A percentile compares a stretch with the other conserved stretches of the same genome.
Evolutionary conservation across 2,888 invertebrate genomes (phyloP).

Genomic region (Ceratothoa steindachneri): DNA sequence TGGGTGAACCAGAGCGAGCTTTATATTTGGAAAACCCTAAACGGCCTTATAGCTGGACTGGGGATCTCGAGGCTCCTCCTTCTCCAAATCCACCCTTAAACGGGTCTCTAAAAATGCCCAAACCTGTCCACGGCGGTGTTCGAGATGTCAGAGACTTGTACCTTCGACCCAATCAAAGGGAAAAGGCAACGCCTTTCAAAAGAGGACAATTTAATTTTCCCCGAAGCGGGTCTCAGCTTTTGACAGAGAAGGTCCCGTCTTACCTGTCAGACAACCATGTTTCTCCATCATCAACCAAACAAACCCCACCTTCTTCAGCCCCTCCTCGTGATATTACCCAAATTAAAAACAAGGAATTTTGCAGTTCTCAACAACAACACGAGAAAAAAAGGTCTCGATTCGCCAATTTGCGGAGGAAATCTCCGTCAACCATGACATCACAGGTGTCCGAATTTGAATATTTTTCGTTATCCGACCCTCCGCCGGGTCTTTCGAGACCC

Average conservation of each 20-base stretch:
- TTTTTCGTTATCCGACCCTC: background rate
- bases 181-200: background rate
- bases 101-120: background rate
- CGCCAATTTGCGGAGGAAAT: background rate
- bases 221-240: background rate
- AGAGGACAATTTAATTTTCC: background rate
- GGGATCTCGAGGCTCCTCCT: background rate
- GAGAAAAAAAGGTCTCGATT: background rate
- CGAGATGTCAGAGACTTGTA: background rate
- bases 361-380: background rate
- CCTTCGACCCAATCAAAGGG: background rate
- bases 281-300: background rate
- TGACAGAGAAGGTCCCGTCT: background rate
- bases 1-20: background rate
- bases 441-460: slow-evolving; percentile 7
- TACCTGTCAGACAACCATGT: background rate
- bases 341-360: background rate
- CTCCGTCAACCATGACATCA: background rate
- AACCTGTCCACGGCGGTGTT: background rate
- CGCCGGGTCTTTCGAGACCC: background rate
- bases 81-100: background rate
- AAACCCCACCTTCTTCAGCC: background rate
- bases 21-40: background rate
- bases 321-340: background rate
- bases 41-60: background rate